phyloP scores from a whole-genome alignment of 2,797 vertebrate species.

The Hypotaenidia philippensis region DNA sequence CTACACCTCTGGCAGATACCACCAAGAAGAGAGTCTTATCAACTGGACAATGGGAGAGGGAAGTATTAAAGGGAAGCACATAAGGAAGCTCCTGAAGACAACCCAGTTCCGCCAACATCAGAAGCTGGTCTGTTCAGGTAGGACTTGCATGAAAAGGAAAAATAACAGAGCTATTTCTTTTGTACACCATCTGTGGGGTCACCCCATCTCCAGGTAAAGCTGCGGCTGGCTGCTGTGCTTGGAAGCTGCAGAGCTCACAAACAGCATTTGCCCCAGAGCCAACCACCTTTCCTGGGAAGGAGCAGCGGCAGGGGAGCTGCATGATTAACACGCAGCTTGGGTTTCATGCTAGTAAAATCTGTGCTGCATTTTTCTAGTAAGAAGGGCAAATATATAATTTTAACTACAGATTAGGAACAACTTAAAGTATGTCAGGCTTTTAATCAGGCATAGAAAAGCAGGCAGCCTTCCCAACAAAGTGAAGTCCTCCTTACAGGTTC shows the following conservation, averaged over 20 bases:
- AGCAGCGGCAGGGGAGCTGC: too few species aligned
- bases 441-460: background rate
- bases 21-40: background rate
- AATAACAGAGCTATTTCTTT: background rate
- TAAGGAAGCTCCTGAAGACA: background rate
- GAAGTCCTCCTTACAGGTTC: background rate
- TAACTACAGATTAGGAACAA: background rate
- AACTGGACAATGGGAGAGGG: background rate
- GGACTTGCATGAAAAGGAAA: background rate
- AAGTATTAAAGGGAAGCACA: background rate
- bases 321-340: background rate
- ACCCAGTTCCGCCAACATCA: background rate
- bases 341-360: background rate
- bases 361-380: background rate
- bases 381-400: background rate
- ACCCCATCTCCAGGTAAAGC: background rate
- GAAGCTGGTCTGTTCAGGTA: background rate
- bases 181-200: background rate
- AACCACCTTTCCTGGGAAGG: background rate
- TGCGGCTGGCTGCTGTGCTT: background rate
- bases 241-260: background rate
- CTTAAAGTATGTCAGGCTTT: background rate
- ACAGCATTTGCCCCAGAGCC: background rate
- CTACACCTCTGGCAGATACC: background rate
- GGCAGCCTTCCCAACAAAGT: background rate